A percentile compares a stretch with the other conserved stretches of the same genome.
Conservation (phyloP, 2,113 vertebrate genomes). For the Psettodes erumei region DNA sequence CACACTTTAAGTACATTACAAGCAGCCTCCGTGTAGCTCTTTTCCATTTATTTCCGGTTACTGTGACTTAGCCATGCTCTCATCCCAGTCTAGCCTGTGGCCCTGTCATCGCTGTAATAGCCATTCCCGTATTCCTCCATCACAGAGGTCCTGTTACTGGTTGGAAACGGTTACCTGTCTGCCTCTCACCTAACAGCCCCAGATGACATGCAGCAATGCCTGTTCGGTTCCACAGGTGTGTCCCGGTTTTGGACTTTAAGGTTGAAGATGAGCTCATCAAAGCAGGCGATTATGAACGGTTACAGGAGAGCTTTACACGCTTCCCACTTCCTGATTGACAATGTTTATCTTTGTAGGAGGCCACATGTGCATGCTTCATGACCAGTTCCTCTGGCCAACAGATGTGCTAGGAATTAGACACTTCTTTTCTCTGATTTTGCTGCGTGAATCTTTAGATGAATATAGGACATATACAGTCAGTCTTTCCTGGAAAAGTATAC, state of each 20-base stretch:
- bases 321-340: slow-evolving; percentile 11
- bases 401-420: not conserved
- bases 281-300: slow-evolving; percentile 5
- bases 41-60: slow-evolving; percentile 55
- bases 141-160: slow-evolving; percentile 32
- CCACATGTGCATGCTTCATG: no score
- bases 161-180: slow-evolving; percentile 46
- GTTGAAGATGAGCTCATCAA: no score
- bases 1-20: slow-evolving; percentile 3
- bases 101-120: slow-evolving; percentile 42
- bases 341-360: no score
- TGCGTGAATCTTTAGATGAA: not conserved
- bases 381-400: not conserved
- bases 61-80: slow-evolving; percentile 51
- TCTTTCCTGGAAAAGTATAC: not conserved
- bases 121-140: slow-evolving; percentile 33
- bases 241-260: slow-evolving; percentile 48
- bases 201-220: slow-evolving; percentile 2
- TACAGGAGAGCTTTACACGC: slow-evolving; percentile 37
- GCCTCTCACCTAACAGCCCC: slow-evolving; percentile 17
- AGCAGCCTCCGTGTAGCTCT: slow-evolving; percentile 17
- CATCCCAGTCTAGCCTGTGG: slow-evolving; percentile 59
- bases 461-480: no score
- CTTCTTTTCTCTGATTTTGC: not conserved
- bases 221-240: slow-evolving; percentile 51